These are phyloP conservation scores for Pipistrellus pipistrellus DNA, from an alignment of 2,797 vertebrate species.

Conservation along the genomic window DNA sequence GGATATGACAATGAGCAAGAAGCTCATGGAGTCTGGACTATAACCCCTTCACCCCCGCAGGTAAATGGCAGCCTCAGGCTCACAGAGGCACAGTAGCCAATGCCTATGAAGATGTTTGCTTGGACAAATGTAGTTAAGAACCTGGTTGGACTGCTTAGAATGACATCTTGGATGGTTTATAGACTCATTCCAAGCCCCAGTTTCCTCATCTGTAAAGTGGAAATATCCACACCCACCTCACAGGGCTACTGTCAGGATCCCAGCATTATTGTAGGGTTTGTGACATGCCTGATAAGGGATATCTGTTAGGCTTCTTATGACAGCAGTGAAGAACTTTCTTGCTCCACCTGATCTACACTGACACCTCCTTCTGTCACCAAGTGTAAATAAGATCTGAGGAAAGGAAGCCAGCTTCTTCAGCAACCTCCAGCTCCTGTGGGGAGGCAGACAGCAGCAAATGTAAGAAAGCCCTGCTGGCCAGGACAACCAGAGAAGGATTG, in stretches of 20 bases:
- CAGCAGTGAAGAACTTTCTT: background rate
- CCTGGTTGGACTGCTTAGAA: background rate
- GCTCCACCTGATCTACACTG: background rate
- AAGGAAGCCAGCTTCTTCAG: background rate
- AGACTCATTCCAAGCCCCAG: background rate
- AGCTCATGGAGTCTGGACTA: background rate
- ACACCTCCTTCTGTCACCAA: background rate
- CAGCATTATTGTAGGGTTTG: background rate
- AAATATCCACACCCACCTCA: background rate
- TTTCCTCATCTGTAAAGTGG: background rate
- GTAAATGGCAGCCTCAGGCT: background rate
- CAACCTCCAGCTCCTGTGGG: background rate
- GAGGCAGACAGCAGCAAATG: background rate
- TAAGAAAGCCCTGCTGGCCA: background rate
- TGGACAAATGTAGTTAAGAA: too few species aligned
- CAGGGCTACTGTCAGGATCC: background rate
- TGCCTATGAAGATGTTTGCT: background rate
- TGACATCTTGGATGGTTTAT: background rate
- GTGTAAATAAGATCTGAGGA: background rate
- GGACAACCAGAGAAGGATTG: background rate
- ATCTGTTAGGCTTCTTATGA: background rate
- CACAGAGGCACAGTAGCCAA: background rate
- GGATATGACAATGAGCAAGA: background rate
- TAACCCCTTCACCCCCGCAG: background rate
- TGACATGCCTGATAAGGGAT: rapidly evolving